Evolutionary conservation across 2,888 invertebrate genomes (phyloP).

Genomic region (Cephus spinipes): DNA sequence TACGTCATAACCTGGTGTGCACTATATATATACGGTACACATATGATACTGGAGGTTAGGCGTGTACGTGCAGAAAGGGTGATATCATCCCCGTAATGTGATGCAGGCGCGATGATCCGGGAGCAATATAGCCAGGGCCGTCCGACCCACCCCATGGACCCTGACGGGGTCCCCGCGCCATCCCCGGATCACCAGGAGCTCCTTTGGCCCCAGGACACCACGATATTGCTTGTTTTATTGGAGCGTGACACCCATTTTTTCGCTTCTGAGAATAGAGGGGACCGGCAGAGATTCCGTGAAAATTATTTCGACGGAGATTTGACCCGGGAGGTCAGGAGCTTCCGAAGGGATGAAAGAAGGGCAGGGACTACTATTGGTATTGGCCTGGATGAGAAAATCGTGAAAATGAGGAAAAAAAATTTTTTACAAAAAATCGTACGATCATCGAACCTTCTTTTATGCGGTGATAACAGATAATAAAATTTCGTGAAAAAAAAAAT

Average conservation of each 20-base stretch:
- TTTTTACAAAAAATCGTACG: too few species aligned
- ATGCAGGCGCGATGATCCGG: conserved; percentile 64
- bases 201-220: conserved; percentile 57
- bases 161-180: conserved; percentile 29
- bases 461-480: too few species aligned
- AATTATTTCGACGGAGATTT: conserved; percentile 15
- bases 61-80: conserved; percentile 50
- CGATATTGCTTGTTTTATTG: conserved; percentile 66
- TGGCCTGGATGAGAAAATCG: too few species aligned
- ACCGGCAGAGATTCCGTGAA: conserved; percentile 20
- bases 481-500: too few species aligned
- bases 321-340: conserved; percentile 7
- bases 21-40: conserved; percentile 13
- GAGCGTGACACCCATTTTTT: conserved; percentile 61
- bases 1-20: too few species aligned
- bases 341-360: background rate
- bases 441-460: too few species aligned
- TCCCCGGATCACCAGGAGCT: conserved; percentile 40
- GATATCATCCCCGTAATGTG: conserved; percentile 62
- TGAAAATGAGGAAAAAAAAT: too few species aligned
- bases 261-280: conserved; percentile 22
- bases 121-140: conserved; percentile 55
- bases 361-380: too few species aligned
- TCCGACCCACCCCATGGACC: conserved; percentile 21
- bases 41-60: conserved; percentile 25